Evolutionary conservation across 2,888 invertebrate species (phyloP).

Genomic region (Phasia obesa): DNA sequence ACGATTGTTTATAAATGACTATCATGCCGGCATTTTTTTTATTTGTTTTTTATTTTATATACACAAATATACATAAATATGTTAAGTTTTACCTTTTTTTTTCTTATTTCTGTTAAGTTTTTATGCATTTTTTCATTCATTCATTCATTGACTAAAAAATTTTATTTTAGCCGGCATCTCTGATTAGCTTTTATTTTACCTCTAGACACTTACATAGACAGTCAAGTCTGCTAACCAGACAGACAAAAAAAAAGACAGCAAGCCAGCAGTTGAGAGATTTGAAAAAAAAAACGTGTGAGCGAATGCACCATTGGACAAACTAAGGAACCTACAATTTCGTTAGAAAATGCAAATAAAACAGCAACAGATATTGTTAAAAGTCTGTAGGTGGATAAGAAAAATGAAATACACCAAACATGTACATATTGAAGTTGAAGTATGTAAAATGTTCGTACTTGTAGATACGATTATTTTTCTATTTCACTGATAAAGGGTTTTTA

Average conservation of each 20-base stretch:
- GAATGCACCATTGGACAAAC: slow-evolving; percentile 47
- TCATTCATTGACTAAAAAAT: slow-evolving; percentile 57
- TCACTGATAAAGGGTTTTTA: slow-evolving; percentile 12
- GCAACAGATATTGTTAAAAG: slow-evolving; percentile 53
- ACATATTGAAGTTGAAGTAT: slow-evolving; percentile 38
- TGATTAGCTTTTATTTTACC: slow-evolving; percentile 69
- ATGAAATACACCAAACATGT: slow-evolving; percentile 56
- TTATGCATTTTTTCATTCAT: slow-evolving; percentile 29
- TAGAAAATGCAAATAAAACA: slow-evolving; percentile 37
- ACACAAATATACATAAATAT: slow-evolving; percentile 28
- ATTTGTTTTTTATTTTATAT: slow-evolving; percentile 27
- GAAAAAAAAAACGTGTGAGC: slow-evolving; percentile 50
- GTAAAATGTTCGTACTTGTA: slow-evolving; percentile 25
- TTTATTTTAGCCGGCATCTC: slow-evolving; percentile 68
- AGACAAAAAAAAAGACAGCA: slow-evolving; percentile 44
- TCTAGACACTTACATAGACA: slow-evolving; percentile 64
- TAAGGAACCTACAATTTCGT: slow-evolving; percentile 57
- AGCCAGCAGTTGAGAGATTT: slow-evolving; percentile 56
- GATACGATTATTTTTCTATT: slow-evolving; percentile 26
- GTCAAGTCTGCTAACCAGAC: slow-evolving; percentile 31
- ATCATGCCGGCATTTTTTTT: slow-evolving; percentile 68
- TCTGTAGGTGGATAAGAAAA: slow-evolving; percentile 68
- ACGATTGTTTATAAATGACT: slow-evolving; percentile 69
- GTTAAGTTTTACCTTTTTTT: slow-evolving; percentile 9
- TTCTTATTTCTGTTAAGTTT: slow-evolving; percentile 12